Evolutionary conservation across 2,888 invertebrate genomes (phyloP).

Genomic region (Pristionchus entomophagus): DNA sequence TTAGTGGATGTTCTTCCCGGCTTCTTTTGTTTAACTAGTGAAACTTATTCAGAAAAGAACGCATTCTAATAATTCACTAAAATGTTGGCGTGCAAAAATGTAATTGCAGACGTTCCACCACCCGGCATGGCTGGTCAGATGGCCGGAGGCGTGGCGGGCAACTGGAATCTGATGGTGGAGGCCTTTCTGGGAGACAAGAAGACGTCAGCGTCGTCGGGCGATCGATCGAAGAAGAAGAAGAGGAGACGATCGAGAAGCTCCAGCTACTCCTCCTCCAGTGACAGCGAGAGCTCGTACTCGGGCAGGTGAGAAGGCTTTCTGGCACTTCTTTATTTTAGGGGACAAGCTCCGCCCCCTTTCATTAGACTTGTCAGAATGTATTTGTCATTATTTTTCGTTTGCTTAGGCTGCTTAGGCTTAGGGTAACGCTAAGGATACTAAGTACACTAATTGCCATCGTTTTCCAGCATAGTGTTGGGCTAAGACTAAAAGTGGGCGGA

Average conservation of each 20-base stretch:
- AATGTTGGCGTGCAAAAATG: not conserved
- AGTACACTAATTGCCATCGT: too few species aligned
- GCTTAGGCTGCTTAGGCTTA: too few species aligned
- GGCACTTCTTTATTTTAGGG: not conserved
- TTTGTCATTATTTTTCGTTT: too few species aligned
- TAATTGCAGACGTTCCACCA: constrained; percentile 4
- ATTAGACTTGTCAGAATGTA: too few species aligned
- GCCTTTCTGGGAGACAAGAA: constrained; percentile 47
- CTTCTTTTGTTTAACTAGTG: too few species aligned
- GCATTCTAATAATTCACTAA: too few species aligned
- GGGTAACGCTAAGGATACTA: too few species aligned
- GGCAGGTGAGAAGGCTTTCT: constrained; percentile 18
- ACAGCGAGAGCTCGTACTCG: constrained; percentile 17
- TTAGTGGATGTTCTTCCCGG: too few species aligned
- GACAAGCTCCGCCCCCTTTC: too few species aligned
- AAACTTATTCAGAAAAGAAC: too few species aligned
- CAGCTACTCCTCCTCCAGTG: constrained; percentile 21
- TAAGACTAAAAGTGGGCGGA: too few species aligned
- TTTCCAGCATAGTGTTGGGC: too few species aligned
- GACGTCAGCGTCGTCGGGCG: not conserved
- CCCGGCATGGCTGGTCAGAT: constrained; percentile 3
- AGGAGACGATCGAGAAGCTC: constrained; percentile 44
- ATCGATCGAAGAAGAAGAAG: constrained; percentile 39
- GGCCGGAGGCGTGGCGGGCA: not conserved
- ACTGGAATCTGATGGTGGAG: constrained; percentile 50